Evolutionary conservation across 2,797 vertebrate species (phyloP), one percentile per base, ranked within the genome.

Genomic region (Hybognathus amarus): DNA sequence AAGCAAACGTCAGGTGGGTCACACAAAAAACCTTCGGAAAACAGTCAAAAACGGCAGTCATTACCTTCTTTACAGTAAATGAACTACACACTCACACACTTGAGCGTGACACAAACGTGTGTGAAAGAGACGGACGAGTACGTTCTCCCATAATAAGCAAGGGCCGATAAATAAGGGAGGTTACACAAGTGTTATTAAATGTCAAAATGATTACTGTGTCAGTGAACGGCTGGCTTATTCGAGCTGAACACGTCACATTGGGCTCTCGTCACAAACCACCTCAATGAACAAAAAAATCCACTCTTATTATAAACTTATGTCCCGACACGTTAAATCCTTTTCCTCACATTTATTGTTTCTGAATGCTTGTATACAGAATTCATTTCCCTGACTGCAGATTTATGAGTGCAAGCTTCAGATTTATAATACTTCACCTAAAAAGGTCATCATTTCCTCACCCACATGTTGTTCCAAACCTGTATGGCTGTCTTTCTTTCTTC

Each of bases 111-210:
- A 82, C 68, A 42, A 59, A 52, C 40, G 70, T 22, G 54, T 42
- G 66, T 64, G 52, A 71, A 61, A 66, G 13, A 66, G 70, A 4
- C 30, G 7, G 3, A n/a, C 47, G n/a, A 83, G 68, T 66, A 40
- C 50, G 30, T 67, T 50, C 38, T 76, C 18, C 54, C 70, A 79
- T 82, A 84, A 52, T 27, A 59, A 85, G 79, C 42, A 38, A 70
- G n/a, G 42, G 24, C 73, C 64, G 24, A 80, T 89, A 91, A 90
- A 91, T 84, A 90, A 89, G 83, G 85, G 81, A 83, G 89, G 86
- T 91, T 92, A 91, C 88, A 88, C 89, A 91, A 93, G 88, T 90
- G 88, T 92, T 91, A 91, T 92, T 92, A 91, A 91, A 91, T 89
- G 91, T 93, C 90, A 89, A 79, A 89, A 88, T 90, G 91, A 92